Conservation (phyloP, 2,113 vertebrate species). For the Oxyura jamaicensis region DNA sequence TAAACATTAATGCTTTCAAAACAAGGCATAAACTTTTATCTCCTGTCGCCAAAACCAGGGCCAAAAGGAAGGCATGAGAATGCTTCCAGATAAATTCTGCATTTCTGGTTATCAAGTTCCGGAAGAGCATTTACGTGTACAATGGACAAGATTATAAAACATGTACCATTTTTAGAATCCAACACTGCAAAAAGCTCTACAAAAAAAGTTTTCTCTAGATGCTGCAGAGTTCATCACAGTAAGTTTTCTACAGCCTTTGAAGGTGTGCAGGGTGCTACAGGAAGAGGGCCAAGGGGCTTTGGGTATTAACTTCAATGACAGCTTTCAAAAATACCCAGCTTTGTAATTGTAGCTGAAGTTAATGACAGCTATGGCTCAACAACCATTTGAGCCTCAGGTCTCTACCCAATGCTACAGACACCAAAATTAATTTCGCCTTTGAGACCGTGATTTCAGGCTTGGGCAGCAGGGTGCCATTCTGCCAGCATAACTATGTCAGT, state of each 20-base stretch:
- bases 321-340: neutral
- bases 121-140: neutral
- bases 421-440: neutral
- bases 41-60: neutral
- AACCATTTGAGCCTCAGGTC: neutral
- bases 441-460: neutral
- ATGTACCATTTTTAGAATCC: neutral
- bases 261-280: neutral
- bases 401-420: neutral
- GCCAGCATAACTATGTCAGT: neutral
- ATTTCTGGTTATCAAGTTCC: neutral
- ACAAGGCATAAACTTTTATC: constrained; percentile 52
- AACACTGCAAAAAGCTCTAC: neutral
- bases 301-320: neutral
- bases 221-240: neutral
- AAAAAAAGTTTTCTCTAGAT: neutral
- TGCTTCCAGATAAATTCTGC: neutral
- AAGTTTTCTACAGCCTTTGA: neutral
- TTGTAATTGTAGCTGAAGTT: neutral
- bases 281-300: neutral
- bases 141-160: neutral
- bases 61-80: neutral
- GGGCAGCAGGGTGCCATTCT: neutral
- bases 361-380: neutral
- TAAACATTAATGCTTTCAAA: constrained; percentile 26